Evolutionary conservation across 2,113 vertebrate genomes (phyloP).

Genomic region (Hippocampus barbouri): DNA sequence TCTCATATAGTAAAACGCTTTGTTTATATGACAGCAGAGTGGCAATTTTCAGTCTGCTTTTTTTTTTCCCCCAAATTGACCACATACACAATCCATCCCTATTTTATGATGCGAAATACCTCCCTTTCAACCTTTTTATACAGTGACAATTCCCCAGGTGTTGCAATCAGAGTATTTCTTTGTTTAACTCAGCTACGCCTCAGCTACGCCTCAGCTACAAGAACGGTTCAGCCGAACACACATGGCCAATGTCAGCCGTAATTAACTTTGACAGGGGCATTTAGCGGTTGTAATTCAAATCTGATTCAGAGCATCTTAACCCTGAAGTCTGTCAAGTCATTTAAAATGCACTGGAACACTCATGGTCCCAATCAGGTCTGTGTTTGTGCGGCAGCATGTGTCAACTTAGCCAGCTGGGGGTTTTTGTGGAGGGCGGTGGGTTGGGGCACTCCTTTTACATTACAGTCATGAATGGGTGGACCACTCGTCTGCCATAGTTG

Average conservation of each 20-base stretch:
- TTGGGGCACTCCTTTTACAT: slow-evolving; percentile 86
- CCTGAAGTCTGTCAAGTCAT: slow-evolving; percentile 92
- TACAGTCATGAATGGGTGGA: slow-evolving; percentile 33
- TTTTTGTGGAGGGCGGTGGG: slow-evolving; percentile 22
- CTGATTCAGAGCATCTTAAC: slow-evolving; percentile 99
- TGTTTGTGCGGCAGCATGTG: slow-evolving; percentile 90
- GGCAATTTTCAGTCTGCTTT: slow-evolving; percentile 71
- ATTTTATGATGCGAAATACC: slow-evolving; percentile 62
- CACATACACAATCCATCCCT: slow-evolving; percentile 60
- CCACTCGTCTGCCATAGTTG: background rate
- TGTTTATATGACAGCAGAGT: slow-evolving; percentile 6
- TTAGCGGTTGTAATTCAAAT: slow-evolving; percentile 99
- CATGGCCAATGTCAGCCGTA: slow-evolving; percentile 95
- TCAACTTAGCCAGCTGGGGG: slow-evolving; percentile 80
- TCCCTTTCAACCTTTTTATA: slow-evolving; percentile 63
- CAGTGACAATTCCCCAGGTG: slow-evolving; percentile 85
- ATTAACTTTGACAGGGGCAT: slow-evolving; percentile 98
- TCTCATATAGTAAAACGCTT: background rate
- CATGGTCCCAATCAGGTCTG: slow-evolving; percentile 79
- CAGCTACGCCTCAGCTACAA: slow-evolving; percentile 68
- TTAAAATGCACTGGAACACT: slow-evolving; percentile 87
- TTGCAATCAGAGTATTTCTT: slow-evolving; percentile 87
- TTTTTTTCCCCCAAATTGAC: slow-evolving; percentile 67
- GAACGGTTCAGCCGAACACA: slow-evolving; percentile 78
- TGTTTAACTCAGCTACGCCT: slow-evolving; percentile 81